Evolutionary conservation across 92 coral and sea anemone genomes (phyloP).

Genomic region (Siderastrea radians): DNA sequence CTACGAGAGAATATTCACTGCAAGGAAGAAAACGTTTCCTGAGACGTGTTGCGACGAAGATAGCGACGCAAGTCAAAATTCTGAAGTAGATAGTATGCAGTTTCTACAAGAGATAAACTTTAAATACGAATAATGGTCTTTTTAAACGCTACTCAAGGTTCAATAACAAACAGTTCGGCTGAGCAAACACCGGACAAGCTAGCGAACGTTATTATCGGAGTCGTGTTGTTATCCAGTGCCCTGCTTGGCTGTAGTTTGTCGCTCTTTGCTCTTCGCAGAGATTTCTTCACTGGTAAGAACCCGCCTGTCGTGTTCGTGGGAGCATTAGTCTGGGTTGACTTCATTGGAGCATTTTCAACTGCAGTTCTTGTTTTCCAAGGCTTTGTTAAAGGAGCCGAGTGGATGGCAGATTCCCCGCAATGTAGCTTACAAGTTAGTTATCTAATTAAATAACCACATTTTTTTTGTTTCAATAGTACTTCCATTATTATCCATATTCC

Average conservation of each 20-base stretch:
- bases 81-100: not conserved
- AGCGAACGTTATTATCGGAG: not conserved
- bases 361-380: constrained; percentile 68
- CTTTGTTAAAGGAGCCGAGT: constrained; percentile 36
- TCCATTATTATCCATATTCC: too few relatives aligned
- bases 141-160: constrained; percentile 6
- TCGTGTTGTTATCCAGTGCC: constrained; percentile 16
- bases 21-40: not conserved
- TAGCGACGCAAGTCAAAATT: not conserved
- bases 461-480: not conserved
- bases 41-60: too few relatives aligned
- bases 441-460: not conserved
- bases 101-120: not conserved
- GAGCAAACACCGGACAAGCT: constrained; percentile 6
- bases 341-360: constrained; percentile 62
- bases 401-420: constrained; percentile 68
- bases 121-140: not conserved
- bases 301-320: constrained; percentile 63
- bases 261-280: constrained; percentile 61
- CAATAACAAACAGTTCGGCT: constrained; percentile 2
- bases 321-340: constrained; percentile 77
- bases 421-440: constrained; percentile 66
- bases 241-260: constrained; percentile 58
- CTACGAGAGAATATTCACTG: too few relatives aligned
- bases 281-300: constrained; percentile 61